A percentile compares a stretch with the other conserved stretches of the same genome.
phyloP scores from a whole-genome alignment of 1,140 invertebrate genomes.

The Proctacanthus coquilletti region DNA sequence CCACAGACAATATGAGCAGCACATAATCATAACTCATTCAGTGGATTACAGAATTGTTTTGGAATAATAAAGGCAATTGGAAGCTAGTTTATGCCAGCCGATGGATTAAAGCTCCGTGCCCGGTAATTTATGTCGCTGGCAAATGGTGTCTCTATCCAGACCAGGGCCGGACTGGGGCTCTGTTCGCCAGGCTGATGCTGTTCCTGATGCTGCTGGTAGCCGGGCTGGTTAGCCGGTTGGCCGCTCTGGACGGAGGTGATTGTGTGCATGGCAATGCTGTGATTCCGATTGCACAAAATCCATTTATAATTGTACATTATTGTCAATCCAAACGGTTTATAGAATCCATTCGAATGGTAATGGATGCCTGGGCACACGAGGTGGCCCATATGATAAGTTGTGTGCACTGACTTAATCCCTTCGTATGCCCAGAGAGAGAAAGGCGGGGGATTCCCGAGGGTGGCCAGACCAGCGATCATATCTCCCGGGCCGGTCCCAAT shows the following conservation, averaged over 20 bases:
- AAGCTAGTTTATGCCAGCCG: conserved; percentile 1
- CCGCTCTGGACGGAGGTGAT: no score
- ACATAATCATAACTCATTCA: conserved; percentile 1
- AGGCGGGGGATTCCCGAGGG: no score
- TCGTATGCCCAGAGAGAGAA: no score
- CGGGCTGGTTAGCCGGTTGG: no score
- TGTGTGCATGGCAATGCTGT: no score
- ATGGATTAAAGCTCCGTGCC: conserved; percentile 1
- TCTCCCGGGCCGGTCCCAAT: no score
- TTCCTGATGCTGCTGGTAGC: no score
- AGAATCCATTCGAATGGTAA: not conserved
- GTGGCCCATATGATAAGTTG: not conserved
- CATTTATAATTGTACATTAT: conserved; percentile 1
- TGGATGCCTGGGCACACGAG: not conserved
- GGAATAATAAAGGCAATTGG: conserved; percentile 1
- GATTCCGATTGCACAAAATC: conserved; percentile 1
- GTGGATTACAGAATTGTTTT: conserved; percentile 1
- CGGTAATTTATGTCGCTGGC: not conserved
- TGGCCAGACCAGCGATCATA: no score
- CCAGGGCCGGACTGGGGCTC: no score
- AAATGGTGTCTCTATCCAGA: no score
- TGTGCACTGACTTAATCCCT: no score
- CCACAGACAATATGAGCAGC: conserved; percentile 1
- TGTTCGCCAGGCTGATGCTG: no score
- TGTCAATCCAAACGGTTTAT: conserved; percentile 1